A percentile compares a stretch with the other conserved stretches of the same genome.
Conservation (phyloP, 2,888 invertebrate genomes). For the Rhopalosiphum nymphaeae region DNA sequence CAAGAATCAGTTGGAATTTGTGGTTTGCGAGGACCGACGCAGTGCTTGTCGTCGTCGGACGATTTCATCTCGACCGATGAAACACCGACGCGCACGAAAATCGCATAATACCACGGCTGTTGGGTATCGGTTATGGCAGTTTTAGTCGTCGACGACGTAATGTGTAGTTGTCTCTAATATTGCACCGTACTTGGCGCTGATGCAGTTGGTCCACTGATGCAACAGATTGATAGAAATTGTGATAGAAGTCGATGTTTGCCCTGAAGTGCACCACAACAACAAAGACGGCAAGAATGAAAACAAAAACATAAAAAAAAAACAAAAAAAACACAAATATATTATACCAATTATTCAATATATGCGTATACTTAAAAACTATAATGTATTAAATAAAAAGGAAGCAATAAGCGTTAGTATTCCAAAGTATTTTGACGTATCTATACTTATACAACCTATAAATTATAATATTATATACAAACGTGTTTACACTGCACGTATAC, state of each 20-base stretch:
- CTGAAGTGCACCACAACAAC: constrained; percentile 51
- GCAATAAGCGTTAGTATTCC: constrained; percentile 34
- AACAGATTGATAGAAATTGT: neutral
- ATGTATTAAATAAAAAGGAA: neutral
- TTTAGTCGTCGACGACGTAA: constrained; percentile 15
- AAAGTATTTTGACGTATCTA: neutral
- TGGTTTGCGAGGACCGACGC: constrained; percentile 51
- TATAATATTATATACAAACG: constrained; percentile 12
- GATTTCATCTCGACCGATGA: constrained; percentile 65
- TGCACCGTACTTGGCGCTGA: constrained; percentile 28
- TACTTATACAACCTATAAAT: neutral
- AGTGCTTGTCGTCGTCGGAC: constrained; percentile 59
- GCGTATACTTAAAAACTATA: neutral
- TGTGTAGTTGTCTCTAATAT: neutral
- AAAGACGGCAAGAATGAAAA: constrained; percentile 31
- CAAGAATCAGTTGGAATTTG: constrained; percentile 59
- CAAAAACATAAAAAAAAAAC: constrained; percentile 40
- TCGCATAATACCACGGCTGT: constrained; percentile 56
- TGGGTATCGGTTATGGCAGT: constrained; percentile 15
- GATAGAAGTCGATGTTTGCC: neutral
- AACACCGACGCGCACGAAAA: constrained; percentile 48
- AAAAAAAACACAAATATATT: constrained; percentile 25
- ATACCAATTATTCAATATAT: neutral
- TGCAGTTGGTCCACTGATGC: constrained; percentile 10
- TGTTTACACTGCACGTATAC: neutral